Evolutionary conservation across 2,888 invertebrate genomes (phyloP), one percentile per base, ranked within the genome.

Genomic region (Lasioglossum morio): DNA sequence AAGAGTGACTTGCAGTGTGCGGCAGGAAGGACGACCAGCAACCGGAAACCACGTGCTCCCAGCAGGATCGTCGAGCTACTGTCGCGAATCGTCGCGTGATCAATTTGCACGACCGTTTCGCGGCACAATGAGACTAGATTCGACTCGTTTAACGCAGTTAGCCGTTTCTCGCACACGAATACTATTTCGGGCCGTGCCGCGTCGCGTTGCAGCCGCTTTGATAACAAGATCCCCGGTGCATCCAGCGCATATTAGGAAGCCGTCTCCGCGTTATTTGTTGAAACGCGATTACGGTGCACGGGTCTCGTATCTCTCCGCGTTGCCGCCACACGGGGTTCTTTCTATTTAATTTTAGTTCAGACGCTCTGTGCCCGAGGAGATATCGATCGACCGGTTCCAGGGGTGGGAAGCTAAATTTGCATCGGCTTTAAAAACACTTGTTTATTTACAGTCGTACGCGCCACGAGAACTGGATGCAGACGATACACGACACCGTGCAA

Each of bases 201-300:
- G 73, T 57, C 57, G 57, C n/a, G 27, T 40, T 73, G 43, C 60
- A 78, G 63, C 46, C 46, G 37, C 14, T 77, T 5, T 78, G 87
- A 87, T 87, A 87, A 85, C 60, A 40, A 37, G 23, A 27, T 16
- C 43, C 16, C 46, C 34, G 37, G 14, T 66, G 60, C 79, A 79
- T 77, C 81, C 74, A 46, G 57, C 57, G 63, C 69, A 34, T 16
- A 12, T 12, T 40, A 1, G 10, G 34, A 40, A 75, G 66, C n/a
- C 74, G 19, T 30, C 69, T 30, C 60, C 16, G 16, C 60, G 27
- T 77, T 84, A 84, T 82, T 73, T 69, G 34, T 46, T 40, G 37
- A 40, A 70, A 70, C 70, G 40, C 40, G n/a, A 70, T 70, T 70
- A 70, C 23, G 5, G 40, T 1, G 12, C n/a, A 4, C n/a, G n/a